phyloP scores from a whole-genome alignment of 2,113 vertebrate genomes.

The Lontra canadensis region DNA sequence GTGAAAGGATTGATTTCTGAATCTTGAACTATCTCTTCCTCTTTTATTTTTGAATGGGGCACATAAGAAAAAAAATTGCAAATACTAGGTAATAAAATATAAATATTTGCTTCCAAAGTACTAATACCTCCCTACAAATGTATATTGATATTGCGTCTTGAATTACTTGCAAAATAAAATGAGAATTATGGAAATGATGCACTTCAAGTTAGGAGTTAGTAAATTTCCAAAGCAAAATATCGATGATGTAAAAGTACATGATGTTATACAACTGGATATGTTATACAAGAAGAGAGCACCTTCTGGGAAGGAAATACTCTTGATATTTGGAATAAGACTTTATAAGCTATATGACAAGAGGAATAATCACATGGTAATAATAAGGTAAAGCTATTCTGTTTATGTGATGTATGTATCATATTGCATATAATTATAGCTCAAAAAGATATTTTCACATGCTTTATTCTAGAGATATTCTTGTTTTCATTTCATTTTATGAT shows the following conservation, averaged over 20 bases:
- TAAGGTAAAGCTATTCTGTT: background rate
- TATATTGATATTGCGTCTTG: background rate
- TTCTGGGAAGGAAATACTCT: background rate
- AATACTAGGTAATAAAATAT: background rate
- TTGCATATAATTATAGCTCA: background rate
- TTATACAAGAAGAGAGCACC: background rate
- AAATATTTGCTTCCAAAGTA: conserved; percentile 44
- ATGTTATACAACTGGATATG: background rate
- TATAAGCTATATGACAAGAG: background rate
- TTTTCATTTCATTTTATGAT: background rate
- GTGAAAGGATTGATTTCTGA: conserved; percentile 20
- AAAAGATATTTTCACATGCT: background rate
- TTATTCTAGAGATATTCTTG: background rate
- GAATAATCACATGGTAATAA: background rate
- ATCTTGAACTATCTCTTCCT: background rate
- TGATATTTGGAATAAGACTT: background rate
- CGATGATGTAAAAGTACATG: background rate
- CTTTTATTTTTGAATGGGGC: background rate
- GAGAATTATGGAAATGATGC: background rate
- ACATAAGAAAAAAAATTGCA: background rate
- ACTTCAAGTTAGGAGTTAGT: conserved; percentile 1
- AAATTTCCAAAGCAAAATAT: conserved; percentile 46
- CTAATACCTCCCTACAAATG: background rate
- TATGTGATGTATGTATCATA: background rate
- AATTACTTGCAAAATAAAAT: background rate